Percentiles rank a stretch among this genome's conserved stretches.
phyloP scores from a whole-genome alignment of 2,113 vertebrate genomes.

The Uropsilus gracilis region DNA sequence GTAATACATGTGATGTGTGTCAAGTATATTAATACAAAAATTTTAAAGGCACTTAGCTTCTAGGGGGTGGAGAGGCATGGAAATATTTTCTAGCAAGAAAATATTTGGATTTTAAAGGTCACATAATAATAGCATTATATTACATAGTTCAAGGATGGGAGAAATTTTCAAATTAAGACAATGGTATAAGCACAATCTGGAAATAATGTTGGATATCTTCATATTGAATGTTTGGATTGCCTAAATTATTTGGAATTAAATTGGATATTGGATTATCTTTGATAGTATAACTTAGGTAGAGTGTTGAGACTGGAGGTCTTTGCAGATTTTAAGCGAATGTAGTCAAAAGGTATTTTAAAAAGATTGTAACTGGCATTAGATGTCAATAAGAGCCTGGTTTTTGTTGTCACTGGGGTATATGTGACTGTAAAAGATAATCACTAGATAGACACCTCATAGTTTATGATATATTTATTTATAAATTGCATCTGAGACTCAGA shows the following conservation, averaged over 20 bases:
- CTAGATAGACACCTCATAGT: not conserved
- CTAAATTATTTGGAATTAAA: not conserved
- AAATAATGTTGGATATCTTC: conserved; percentile 5
- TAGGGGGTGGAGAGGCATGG: not conserved
- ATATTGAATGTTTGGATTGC: not conserved
- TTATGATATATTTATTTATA: not conserved
- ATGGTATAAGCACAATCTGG: not conserved
- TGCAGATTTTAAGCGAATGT: not conserved
- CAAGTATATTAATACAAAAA: not conserved
- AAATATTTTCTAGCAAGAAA: conserved; percentile 4
- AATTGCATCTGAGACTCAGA: conserved; percentile 44
- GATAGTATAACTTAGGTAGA: not conserved
- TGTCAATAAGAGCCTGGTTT: conserved; percentile 20
- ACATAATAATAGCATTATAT: not conserved
- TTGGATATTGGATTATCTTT: conserved; percentile 12
- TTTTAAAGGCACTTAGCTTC: not conserved
- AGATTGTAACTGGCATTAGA: not conserved
- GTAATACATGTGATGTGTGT: too few relatives aligned
- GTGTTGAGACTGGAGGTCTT: not conserved
- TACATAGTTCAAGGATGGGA: not conserved
- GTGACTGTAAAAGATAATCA: not conserved
- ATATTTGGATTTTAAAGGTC: not conserved
- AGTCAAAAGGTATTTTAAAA: not conserved
- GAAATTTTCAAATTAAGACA: conserved; percentile 6
- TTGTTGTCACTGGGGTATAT: conserved; percentile 8